phyloP scores from a whole-genome alignment of 92 coral and sea anemone genomes.

The Porites divaricata region DNA sequence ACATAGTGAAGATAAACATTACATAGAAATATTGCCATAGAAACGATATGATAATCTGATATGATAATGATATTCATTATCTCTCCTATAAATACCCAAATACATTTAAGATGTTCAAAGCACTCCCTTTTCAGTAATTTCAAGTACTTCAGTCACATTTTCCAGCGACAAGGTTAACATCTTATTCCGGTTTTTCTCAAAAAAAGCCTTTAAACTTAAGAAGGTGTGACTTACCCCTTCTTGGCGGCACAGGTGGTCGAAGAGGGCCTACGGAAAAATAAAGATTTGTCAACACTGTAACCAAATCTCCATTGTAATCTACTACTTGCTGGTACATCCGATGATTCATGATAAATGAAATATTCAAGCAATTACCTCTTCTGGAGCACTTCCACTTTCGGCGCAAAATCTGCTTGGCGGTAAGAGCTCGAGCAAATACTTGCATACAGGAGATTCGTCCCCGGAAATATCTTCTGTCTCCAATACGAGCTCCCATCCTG shows the following conservation, averaged over 20 bases:
- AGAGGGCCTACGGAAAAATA: background rate
- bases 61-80: no score
- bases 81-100: no score
- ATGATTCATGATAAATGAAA: background rate
- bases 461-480: constrained; percentile 50
- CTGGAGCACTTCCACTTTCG: constrained; percentile 9
- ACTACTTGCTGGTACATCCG: no score
- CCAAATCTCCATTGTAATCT: background rate
- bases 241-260: background rate
- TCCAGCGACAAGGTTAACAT: no score
- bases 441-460: constrained; percentile 57
- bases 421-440: constrained; percentile 24
- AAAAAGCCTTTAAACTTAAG: no score
- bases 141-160: no score
- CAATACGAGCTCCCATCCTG: constrained; percentile 14
- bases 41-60: no score
- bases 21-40: no score
- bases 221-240: background rate
- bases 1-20: no score
- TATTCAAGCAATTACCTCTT: background rate
- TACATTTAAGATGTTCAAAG: no score
- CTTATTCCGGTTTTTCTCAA: no score
- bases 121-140: no score
- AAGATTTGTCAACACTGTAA: background rate
- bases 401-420: constrained; percentile 11